phyloP scores from a whole-genome alignment of 2,797 vertebrate species.

The Pangasius sanitwongsei region DNA sequence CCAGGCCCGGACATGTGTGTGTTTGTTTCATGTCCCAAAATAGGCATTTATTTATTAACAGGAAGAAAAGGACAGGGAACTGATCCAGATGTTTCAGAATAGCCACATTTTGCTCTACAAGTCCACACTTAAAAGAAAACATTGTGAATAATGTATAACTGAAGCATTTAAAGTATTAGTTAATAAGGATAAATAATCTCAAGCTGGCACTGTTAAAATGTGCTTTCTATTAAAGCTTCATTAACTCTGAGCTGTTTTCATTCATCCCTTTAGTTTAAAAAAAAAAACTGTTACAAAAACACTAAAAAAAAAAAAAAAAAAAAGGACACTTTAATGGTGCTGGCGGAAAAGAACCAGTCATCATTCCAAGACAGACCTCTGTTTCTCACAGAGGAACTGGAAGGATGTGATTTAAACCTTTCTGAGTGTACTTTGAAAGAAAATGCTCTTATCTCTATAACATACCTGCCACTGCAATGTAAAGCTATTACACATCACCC shows the following conservation, averaged over 20 bases:
- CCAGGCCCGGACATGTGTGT: slow-evolving; percentile 34
- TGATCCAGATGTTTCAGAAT: slow-evolving; percentile 56
- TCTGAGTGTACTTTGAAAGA: background rate
- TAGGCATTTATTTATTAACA: slow-evolving; percentile 44
- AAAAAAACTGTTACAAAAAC: slow-evolving; percentile 35
- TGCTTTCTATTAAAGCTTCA: background rate
- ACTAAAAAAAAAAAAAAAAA: background rate
- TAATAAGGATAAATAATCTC: slow-evolving; percentile 36
- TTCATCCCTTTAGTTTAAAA: slow-evolving; percentile 28
- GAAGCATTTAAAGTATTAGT: slow-evolving; percentile 25
- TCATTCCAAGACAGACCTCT: background rate
- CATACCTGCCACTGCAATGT: background rate
- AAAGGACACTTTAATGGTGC: too few relatives aligned
- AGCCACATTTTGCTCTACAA: slow-evolving; percentile 11
- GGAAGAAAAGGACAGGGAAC: slow-evolving; percentile 48
- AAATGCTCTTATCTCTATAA: background rate
- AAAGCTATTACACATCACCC: background rate
- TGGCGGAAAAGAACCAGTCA: background rate
- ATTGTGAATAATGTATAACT: slow-evolving; percentile 58
- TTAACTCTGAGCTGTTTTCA: background rate
- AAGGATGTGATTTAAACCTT: background rate
- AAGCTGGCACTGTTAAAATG: background rate
- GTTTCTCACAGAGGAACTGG: background rate
- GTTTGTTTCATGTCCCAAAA: slow-evolving; percentile 52
- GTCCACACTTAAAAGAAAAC: slow-evolving; percentile 50